These are phyloP conservation scores for Coreius guichenoti DNA, from an alignment of 2,797 vertebrate species.

Conservation along the genomic window DNA sequence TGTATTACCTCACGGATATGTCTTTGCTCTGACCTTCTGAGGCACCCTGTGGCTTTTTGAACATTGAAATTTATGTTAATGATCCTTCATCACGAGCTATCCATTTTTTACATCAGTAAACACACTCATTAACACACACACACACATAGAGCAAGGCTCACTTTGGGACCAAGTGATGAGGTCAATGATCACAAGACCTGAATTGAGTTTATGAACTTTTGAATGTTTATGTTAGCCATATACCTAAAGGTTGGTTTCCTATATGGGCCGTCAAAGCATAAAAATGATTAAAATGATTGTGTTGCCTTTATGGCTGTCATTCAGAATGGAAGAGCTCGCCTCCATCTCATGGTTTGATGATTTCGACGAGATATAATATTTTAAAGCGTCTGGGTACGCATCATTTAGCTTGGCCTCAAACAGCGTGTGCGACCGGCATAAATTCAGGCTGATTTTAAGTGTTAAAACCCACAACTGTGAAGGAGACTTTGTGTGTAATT, in stretches of 20 bases:
- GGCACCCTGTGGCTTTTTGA: conserved; percentile 42
- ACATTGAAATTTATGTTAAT: conserved; percentile 58
- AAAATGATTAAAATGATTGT: conserved; percentile 38
- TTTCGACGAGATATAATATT: conserved; percentile 35
- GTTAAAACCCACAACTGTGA: conserved; percentile 45
- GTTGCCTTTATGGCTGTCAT: conserved; percentile 45
- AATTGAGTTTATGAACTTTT: conserved; percentile 18
- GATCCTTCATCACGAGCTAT: conserved; percentile 38
- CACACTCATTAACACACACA: conserved; percentile 39
- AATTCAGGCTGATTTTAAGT: conserved; percentile 26
- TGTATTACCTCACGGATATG: conserved; percentile 20
- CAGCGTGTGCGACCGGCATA: conserved; percentile 3
- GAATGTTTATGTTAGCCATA: conserved; percentile 34
- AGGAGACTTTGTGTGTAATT: conserved; percentile 47
- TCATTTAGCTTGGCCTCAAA: conserved; percentile 37
- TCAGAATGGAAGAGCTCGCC: conserved; percentile 17
- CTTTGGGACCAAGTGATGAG: conserved; percentile 6
- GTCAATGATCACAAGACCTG: conserved; percentile 12
- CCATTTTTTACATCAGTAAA: conserved; percentile 49
- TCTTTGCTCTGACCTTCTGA: conserved; percentile 46
- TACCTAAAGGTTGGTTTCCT: conserved; percentile 10
- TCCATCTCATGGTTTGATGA: conserved; percentile 37
- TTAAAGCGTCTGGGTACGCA: conserved; percentile 14
- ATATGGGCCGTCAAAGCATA: conserved; percentile 17
- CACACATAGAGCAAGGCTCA: conserved; percentile 5